These are phyloP conservation scores for Margaritifera margaritifera DNA, from an alignment of 2,888 invertebrate species.

Conservation along the genomic window DNA sequence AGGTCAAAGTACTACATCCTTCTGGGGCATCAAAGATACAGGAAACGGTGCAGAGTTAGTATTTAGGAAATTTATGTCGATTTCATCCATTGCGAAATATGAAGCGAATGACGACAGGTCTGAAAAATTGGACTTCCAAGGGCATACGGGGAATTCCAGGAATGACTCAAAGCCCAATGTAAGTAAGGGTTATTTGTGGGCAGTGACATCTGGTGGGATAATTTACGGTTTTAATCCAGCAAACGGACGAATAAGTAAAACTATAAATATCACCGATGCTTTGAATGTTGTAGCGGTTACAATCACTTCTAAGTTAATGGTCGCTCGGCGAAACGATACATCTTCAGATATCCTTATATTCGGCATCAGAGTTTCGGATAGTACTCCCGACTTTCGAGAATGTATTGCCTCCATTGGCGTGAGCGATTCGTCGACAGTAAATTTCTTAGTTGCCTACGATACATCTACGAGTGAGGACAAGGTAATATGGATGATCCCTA, in stretches of 20 bases:
- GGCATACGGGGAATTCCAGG: neutral
- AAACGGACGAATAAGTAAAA: conserved; percentile 3
- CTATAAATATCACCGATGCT: conserved; percentile 4
- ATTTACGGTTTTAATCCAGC: neutral
- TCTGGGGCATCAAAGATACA: conserved; percentile 19
- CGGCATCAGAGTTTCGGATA: conserved; percentile 11
- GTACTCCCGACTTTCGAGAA: neutral
- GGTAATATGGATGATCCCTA: conserved; percentile 37
- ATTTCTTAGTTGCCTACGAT: conserved; percentile 24
- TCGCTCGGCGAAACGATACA: conserved; percentile 17
- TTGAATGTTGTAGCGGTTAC: conserved; percentile 4
- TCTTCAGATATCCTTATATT: conserved; percentile 32
- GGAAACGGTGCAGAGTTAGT: conserved; percentile 9
- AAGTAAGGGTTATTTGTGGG: conserved; percentile 4
- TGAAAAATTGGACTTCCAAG: neutral
- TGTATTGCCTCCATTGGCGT: conserved; percentile 7
- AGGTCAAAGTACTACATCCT: conserved; percentile 10
- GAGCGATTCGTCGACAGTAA: conserved; percentile 3
- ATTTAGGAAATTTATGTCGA: conserved; percentile 5
- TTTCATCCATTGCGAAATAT: conserved; percentile 19
- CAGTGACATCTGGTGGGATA: neutral
- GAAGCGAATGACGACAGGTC: conserved; percentile 9
- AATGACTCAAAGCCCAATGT: neutral
- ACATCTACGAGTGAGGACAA: conserved; percentile 22
- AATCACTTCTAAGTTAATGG: conserved; percentile 33